Percentiles rank a stretch among this genome's conserved stretches.
Conservation (phyloP, 2,797 vertebrate species). For the Neomorphus geoffroyi region DNA sequence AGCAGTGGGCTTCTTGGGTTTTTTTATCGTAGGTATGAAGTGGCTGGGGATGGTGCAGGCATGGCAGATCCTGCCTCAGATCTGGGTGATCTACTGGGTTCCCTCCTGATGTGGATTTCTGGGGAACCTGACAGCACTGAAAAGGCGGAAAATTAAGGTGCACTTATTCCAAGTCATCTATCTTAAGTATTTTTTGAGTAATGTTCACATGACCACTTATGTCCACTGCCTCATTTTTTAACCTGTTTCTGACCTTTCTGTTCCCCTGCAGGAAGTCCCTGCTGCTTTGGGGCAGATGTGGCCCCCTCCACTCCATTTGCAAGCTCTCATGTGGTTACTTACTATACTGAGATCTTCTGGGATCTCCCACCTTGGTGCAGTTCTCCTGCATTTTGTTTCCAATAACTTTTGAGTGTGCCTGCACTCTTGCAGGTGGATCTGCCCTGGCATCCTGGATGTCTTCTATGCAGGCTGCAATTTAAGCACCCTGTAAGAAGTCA, state of each 20-base stretch:
- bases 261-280: not conserved
- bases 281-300: not conserved
- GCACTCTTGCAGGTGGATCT: not conserved
- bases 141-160: not conserved
- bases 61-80: not conserved
- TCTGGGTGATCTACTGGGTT: not conserved
- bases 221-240: not conserved
- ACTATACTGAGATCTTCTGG: not conserved
- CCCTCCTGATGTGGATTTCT: not conserved
- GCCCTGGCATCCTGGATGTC: not conserved
- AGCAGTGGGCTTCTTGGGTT: rapidly evolving
- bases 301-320: rapidly evolving
- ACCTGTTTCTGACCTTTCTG: not conserved
- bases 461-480: not conserved
- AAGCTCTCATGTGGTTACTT: not conserved
- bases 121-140: not conserved
- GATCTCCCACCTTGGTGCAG: not conserved
- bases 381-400: not conserved
- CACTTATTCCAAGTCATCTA: not conserved
- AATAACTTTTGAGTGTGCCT: not conserved
- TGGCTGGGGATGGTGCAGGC: not conserved
- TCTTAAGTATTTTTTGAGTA: not conserved
- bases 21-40: not conserved
- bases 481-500: not conserved
- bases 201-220: not conserved